phyloP scores from a whole-genome alignment of 1,140 invertebrate genomes.

The Zelostemma sp. region DNA sequence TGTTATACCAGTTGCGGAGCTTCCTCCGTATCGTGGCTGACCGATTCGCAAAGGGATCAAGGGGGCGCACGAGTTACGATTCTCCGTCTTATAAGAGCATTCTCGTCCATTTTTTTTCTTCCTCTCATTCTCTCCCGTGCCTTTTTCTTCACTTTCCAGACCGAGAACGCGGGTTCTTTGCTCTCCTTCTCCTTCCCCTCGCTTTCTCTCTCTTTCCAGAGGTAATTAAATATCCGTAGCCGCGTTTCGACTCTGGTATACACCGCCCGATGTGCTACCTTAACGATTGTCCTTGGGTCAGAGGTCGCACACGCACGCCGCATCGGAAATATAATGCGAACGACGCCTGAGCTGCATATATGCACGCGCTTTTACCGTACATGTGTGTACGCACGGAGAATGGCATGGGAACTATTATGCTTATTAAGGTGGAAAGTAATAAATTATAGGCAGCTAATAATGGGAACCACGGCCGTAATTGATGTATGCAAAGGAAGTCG shows the following conservation, averaged over 20 bases:
- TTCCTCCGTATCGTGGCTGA: conserved; percentile 23
- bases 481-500: conserved; percentile 67
- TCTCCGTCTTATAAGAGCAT: conserved; percentile 41
- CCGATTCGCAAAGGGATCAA: conserved; percentile 27
- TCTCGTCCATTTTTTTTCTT: conserved; percentile 35
- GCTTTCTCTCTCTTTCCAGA: conserved; percentile 25
- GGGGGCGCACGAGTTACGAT: conserved; percentile 42
- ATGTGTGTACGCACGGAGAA: conserved; percentile 46
- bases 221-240: conserved; percentile 69
- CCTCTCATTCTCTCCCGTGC: conserved; percentile 13
- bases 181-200: conserved; percentile 18
- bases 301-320: conserved; percentile 56
- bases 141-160: conserved; percentile 29
- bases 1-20: conserved; percentile 37
- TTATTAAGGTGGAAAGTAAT: conserved; percentile 71
- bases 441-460: conserved; percentile 68
- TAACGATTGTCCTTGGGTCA: conserved; percentile 69
- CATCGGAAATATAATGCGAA: conserved; percentile 55
- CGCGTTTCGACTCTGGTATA: conserved; percentile 43
- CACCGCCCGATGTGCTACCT: conserved; percentile 61
- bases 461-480: conserved; percentile 64
- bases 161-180: conserved; percentile 14
- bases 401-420: conserved; percentile 67
- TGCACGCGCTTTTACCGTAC: conserved; percentile 7
- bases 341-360: conserved; percentile 22